Percentiles rank a stretch among this genome's conserved stretches.
phyloP scores from a whole-genome alignment of 2,113 vertebrate genomes.

The Lasiurus borealis region DNA sequence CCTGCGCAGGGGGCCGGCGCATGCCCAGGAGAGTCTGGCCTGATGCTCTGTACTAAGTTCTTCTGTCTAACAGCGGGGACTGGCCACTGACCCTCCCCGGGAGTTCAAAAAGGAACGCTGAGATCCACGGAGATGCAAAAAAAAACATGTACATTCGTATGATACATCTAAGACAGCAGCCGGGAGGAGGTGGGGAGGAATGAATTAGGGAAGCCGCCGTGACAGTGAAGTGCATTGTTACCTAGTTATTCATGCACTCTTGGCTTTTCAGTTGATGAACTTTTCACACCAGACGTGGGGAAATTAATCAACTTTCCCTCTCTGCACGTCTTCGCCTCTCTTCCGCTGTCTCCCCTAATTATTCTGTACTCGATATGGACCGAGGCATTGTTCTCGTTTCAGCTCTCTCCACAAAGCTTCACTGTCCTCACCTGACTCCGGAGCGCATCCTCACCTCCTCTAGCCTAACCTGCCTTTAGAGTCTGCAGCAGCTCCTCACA shows the following conservation, averaged over 20 bases:
- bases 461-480: neutral
- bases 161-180: slow-evolving; percentile 50
- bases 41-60: neutral
- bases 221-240: slow-evolving; percentile 74
- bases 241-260: slow-evolving; percentile 74
- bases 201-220: slow-evolving; percentile 60
- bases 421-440: slow-evolving; percentile 75
- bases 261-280: slow-evolving; percentile 81
- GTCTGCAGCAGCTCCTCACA: neutral
- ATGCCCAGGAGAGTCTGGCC: neutral
- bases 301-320: slow-evolving; percentile 77
- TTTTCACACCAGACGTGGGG: slow-evolving; percentile 81
- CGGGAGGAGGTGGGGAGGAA: slow-evolving; percentile 69
- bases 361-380: slow-evolving; percentile 67
- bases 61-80: neutral
- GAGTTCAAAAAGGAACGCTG: slow-evolving; percentile 25
- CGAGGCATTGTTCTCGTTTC: slow-evolving; percentile 72
- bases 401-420: slow-evolving; percentile 59
- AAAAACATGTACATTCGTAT: slow-evolving; percentile 62
- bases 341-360: slow-evolving; percentile 76
- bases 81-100: neutral
- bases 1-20: neutral
- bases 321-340: slow-evolving; percentile 32
- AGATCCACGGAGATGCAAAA: slow-evolving; percentile 38
- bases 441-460: slow-evolving; percentile 53